These are phyloP conservation scores for Lepidurus arcticus DNA, from an alignment of 1,140 invertebrate species.

Conservation along the genomic window DNA sequence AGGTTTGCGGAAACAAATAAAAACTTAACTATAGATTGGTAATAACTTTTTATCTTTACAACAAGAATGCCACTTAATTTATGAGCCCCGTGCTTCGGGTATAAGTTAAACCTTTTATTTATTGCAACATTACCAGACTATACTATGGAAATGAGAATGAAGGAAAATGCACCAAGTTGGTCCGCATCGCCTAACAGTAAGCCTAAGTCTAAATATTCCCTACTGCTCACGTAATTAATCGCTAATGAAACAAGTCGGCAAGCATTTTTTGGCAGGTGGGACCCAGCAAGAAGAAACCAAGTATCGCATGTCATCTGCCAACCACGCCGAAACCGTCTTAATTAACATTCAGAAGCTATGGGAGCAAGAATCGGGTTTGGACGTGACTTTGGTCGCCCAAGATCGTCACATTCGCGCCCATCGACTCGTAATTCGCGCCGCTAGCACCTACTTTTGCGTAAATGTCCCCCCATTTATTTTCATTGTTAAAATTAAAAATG, in stretches of 20 bases:
- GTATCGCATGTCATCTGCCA: neutral
- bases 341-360: neutral
- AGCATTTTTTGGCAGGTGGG: neutral
- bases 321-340: neutral
- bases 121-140: too few relatives aligned
- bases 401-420: neutral
- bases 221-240: neutral
- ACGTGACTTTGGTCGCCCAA: neutral
- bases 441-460: slow-evolving; percentile 2
- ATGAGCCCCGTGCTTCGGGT: too few relatives aligned
- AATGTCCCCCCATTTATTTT: neutral
- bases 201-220: too few relatives aligned
- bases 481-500: neutral
- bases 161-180: too few relatives aligned
- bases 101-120: too few relatives aligned
- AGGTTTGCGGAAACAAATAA: too few relatives aligned
- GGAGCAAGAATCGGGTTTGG: neutral
- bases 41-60: too few relatives aligned
- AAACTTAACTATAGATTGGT: too few relatives aligned
- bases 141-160: too few relatives aligned
- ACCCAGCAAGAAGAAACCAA: neutral
- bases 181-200: too few relatives aligned
- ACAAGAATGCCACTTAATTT: too few relatives aligned
- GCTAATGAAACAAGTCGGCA: neutral
- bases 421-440: neutral